These are phyloP conservation scores for Tanypteryx hageni DNA, from an alignment of 2,888 invertebrate species.

Conservation along the genomic window DNA sequence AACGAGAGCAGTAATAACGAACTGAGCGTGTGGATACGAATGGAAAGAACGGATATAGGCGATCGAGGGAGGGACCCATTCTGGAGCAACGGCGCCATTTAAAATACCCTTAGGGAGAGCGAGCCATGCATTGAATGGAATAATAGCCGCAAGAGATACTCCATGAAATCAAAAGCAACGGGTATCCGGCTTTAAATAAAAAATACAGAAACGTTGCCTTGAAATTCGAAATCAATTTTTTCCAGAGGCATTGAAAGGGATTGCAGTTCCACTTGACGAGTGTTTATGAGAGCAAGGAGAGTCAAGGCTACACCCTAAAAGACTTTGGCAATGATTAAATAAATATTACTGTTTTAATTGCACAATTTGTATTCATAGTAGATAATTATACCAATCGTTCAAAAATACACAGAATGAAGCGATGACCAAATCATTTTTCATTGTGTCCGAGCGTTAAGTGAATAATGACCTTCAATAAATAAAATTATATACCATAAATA, in stretches of 20 bases:
- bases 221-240: conserved; percentile 22
- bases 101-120: background rate
- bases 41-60: background rate
- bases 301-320: background rate
- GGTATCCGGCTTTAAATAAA: background rate
- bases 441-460: too few relatives aligned
- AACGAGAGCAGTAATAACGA: too few relatives aligned
- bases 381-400: too few relatives aligned
- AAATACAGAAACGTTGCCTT: background rate
- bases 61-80: background rate
- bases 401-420: too few relatives aligned
- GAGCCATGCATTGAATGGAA: background rate
- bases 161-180: background rate
- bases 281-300: background rate
- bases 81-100: background rate
- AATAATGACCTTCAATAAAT: too few relatives aligned
- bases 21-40: background rate
- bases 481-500: too few relatives aligned
- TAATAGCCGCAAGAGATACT: conserved; percentile 1
- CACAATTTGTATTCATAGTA: too few relatives aligned
- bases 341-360: too few relatives aligned
- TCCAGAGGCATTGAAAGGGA: background rate
- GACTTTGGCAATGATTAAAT: too few relatives aligned
- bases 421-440: too few relatives aligned
- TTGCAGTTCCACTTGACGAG: background rate